These are phyloP conservation scores for Ptychoptera albimana DNA, from an alignment of 2,888 invertebrate genomes.

Conservation along the genomic window DNA sequence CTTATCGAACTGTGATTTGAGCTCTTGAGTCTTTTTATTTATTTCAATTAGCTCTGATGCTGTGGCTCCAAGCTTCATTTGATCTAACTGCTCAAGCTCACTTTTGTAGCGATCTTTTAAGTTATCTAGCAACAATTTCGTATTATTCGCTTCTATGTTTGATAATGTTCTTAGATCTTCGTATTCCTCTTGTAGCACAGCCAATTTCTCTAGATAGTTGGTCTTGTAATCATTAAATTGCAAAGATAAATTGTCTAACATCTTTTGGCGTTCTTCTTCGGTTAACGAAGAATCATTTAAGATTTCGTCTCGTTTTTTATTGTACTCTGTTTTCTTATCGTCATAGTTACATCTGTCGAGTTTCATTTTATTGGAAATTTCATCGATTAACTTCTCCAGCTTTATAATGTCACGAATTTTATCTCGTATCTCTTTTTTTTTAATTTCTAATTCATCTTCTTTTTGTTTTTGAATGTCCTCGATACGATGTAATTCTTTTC, in stretches of 20 bases:
- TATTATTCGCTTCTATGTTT: background rate
- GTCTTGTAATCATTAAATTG: background rate
- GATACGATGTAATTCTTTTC: background rate
- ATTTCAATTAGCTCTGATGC: constrained; percentile 1
- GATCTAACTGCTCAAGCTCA: background rate
- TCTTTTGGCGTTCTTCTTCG: background rate
- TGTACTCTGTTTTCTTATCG: background rate
- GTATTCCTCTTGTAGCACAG: background rate
- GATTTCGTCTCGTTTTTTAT: background rate
- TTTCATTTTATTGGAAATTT: background rate
- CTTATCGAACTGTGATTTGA: background rate
- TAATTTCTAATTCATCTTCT: background rate
- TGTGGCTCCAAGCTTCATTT: constrained; percentile 1
- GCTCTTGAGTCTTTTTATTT: background rate
- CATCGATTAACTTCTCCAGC: constrained; percentile 1
- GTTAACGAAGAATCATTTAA: background rate
- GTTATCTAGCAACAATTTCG: background rate
- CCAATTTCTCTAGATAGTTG: background rate
- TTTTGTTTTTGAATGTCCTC: background rate
- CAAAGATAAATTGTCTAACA: background rate
- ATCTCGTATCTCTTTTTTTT: background rate
- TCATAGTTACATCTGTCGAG: background rate
- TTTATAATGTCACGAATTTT: background rate
- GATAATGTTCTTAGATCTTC: background rate
- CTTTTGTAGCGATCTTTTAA: background rate